These are phyloP conservation scores for Scaptomyza flava DNA, from an alignment of 2,888 invertebrate genomes.

Conservation along the genomic window DNA sequence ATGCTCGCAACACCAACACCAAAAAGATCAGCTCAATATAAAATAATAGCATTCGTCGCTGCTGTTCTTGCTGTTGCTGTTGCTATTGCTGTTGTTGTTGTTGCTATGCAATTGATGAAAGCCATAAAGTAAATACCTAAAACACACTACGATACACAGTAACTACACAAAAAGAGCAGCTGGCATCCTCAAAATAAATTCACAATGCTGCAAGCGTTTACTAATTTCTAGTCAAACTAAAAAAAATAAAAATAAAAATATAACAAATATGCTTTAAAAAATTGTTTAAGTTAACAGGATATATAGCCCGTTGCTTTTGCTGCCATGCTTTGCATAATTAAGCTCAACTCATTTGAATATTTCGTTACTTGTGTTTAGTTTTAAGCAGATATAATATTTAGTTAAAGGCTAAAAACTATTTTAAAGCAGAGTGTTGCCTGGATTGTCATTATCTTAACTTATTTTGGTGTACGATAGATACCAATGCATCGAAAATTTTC, in stretches of 20 bases:
- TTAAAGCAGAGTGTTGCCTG: too few species aligned
- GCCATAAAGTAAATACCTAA: slow-evolving; percentile 63
- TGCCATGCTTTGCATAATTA: neutral
- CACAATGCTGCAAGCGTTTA: slow-evolving; percentile 26
- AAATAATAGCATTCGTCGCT: slow-evolving; percentile 34
- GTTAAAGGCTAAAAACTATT: too few species aligned
- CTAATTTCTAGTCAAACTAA: slow-evolving; percentile 12
- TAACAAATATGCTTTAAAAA: slow-evolving; percentile 8
- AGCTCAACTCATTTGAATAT: neutral
- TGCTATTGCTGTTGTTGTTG: neutral
- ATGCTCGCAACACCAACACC: slow-evolving; percentile 26
- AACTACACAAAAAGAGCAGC: slow-evolving; percentile 4
- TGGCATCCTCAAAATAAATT: slow-evolving; percentile 8
- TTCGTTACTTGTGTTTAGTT: neutral
- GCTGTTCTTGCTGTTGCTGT: neutral
- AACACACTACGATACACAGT: slow-evolving; percentile 19
- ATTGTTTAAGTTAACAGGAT: slow-evolving; percentile 7
- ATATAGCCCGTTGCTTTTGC: slow-evolving; percentile 5
- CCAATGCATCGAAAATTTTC: neutral
- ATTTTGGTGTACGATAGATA: neutral
- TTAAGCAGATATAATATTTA: neutral
- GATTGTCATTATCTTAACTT: neutral
- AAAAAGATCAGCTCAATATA: slow-evolving; percentile 43
- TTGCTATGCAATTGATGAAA: slow-evolving; percentile 49
- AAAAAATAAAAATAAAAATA: slow-evolving; percentile 1